These are phyloP conservation scores for Stomorhina lunata DNA, from an alignment of 2,888 invertebrate genomes.

Conservation along the genomic window DNA sequence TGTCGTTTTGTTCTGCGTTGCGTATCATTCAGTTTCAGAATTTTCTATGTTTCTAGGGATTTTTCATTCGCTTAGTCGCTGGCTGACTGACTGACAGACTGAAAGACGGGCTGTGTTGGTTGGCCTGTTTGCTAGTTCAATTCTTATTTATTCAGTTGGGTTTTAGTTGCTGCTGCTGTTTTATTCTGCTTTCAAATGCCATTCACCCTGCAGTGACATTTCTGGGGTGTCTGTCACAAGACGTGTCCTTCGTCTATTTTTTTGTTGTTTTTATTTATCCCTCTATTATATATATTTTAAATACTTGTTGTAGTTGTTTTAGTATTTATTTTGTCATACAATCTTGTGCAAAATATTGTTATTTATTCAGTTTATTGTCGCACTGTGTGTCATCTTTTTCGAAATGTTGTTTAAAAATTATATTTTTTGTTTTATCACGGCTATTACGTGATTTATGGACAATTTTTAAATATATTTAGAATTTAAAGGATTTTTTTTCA, in stretches of 20 bases:
- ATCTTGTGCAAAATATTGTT: conserved; percentile 51
- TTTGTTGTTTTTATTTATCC: conserved; percentile 48
- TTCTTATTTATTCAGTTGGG: conserved; percentile 1
- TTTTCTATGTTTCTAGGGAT: conserved; percentile 58
- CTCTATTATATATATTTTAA: conserved; percentile 55
- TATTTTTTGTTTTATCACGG: too few species aligned
- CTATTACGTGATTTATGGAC: too few species aligned
- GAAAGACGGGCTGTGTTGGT: too few species aligned
- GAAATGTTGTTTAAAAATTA: not conserved
- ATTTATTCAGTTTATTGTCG: conserved; percentile 37
- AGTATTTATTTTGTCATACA: conserved; percentile 49
- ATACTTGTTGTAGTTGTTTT: conserved; percentile 52
- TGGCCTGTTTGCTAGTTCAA: conserved; percentile 66
- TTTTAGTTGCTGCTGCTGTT: conserved; percentile 25
- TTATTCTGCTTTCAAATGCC: conserved; percentile 62
- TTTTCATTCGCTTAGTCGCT: conserved; percentile 3
- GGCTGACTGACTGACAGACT: too few species aligned
- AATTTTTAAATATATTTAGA: too few species aligned
- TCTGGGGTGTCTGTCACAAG: conserved; percentile 77
- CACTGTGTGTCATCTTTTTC: not conserved
- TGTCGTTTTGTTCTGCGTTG: conserved; percentile 59
- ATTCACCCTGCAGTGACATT: conserved; percentile 78
- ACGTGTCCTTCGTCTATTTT: conserved; percentile 76
- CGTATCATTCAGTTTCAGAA: conserved; percentile 60
- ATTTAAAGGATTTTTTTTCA: too few species aligned